These are phyloP conservation scores for Antennarius striatus DNA, from an alignment of 2,113 vertebrate genomes.

Conservation along the genomic window DNA sequence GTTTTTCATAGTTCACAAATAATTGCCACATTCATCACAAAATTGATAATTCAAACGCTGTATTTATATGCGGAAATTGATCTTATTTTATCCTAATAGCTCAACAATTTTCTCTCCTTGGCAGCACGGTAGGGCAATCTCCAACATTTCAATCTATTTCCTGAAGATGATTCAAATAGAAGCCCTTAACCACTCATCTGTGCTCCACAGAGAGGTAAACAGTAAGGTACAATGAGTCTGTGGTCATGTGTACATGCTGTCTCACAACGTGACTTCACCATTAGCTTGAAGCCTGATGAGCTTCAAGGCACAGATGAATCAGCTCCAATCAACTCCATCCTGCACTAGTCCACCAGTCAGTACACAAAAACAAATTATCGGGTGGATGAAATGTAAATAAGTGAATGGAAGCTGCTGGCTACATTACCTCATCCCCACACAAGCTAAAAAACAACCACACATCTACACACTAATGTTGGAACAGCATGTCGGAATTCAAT, in stretches of 20 bases:
- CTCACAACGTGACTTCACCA: conserved; percentile 12
- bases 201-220: conserved; percentile 3
- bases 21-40: no score
- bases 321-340: conserved; percentile 24
- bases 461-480: conserved; percentile 11
- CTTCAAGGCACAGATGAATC: conserved; percentile 43
- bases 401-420: conserved; percentile 31
- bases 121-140: not conserved
- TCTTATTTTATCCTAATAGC: not conserved
- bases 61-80: not conserved
- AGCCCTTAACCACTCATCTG: not conserved
- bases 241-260: not conserved
- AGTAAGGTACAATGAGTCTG: not conserved
- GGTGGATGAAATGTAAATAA: conserved; percentile 38
- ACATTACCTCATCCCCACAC: conserved; percentile 15
- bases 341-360: conserved; percentile 25
- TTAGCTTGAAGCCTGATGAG: conserved; percentile 34
- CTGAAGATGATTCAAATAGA: conserved; percentile 3
- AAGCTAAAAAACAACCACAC: not conserved
- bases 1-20: no score
- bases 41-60: no score
- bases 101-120: not conserved
- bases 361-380: conserved; percentile 32
- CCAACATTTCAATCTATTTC: not conserved
- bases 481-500: not conserved